These are phyloP conservation scores for Neosilurus hyrtlii DNA, from an alignment of 2,797 vertebrate species.

Conservation along the genomic window DNA sequence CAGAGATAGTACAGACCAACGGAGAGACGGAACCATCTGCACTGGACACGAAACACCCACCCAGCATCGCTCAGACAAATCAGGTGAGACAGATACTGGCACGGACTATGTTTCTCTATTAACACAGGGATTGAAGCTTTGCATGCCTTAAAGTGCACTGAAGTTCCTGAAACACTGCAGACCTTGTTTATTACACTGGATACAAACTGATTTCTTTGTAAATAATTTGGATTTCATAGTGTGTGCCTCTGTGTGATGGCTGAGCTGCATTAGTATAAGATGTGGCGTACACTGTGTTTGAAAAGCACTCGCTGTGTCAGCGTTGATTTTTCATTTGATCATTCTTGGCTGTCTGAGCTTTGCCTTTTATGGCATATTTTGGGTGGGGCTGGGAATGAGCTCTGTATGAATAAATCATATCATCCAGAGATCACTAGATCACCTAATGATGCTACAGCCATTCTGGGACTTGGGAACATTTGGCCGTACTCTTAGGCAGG, in stretches of 20 bases:
- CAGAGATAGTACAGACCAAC: slow-evolving; percentile 94
- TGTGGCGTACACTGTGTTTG: not conserved
- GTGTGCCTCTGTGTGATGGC: not conserved
- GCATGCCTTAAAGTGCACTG: not conserved
- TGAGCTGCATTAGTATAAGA: too few relatives aligned
- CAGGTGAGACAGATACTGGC: slow-evolving; percentile 76
- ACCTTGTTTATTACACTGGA: not conserved
- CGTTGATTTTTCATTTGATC: not conserved
- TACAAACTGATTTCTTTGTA: not conserved
- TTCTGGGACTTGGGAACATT: too few relatives aligned
- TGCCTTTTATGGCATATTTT: too few relatives aligned
- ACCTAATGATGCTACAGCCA: too few relatives aligned
- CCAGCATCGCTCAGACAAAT: slow-evolving; percentile 78
- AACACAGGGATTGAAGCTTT: not conserved
- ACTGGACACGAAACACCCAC: slow-evolving; percentile 85
- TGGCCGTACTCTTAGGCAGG: too few relatives aligned
- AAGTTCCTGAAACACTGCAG: not conserved
- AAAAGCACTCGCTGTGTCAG: not conserved
- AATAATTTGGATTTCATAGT: not conserved
- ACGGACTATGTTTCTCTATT: not conserved
- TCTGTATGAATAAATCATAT: too few relatives aligned
- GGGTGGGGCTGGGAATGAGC: not conserved
- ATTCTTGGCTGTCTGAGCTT: not conserved
- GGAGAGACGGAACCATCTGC: slow-evolving; percentile 89
- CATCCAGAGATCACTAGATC: too few relatives aligned